phyloP scores from a whole-genome alignment of 2,888 invertebrate genomes.

The Blastobasis lacticolella region DNA sequence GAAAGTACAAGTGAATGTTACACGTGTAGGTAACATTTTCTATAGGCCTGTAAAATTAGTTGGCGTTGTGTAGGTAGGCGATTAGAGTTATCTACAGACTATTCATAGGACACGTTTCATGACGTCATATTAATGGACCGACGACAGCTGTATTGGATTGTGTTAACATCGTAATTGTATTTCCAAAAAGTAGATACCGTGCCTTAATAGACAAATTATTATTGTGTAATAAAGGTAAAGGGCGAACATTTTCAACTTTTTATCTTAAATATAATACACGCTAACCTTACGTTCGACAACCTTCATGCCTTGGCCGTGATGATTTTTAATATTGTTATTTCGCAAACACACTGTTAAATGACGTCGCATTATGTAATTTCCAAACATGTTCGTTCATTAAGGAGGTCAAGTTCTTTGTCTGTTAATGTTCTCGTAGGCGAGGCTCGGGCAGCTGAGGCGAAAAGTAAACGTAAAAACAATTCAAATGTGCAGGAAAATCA shows the following conservation, averaged over 20 bases:
- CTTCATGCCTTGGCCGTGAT: slow-evolving; percentile 33
- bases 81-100: too few relatives aligned
- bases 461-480: neutral
- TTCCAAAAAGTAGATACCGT: neutral
- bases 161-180: too few relatives aligned
- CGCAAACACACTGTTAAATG: slow-evolving; percentile 31
- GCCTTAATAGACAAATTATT: neutral
- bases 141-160: slow-evolving; percentile 22
- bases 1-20: too few relatives aligned
- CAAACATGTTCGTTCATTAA: slow-evolving; percentile 43
- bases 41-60: too few relatives aligned
- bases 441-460: neutral
- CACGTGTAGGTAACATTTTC: too few relatives aligned
- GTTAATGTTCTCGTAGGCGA: slow-evolving; percentile 1
- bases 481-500: neutral
- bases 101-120: slow-evolving; percentile 25
- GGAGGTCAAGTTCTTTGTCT: slow-evolving; percentile 59
- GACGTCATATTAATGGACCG: slow-evolving; percentile 26
- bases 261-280: neutral
- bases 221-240: too few relatives aligned
- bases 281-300: slow-evolving; percentile 9
- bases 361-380: slow-evolving; percentile 29
- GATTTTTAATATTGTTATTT: slow-evolving; percentile 29
- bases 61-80: too few relatives aligned
- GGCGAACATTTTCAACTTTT: neutral